Percentiles rank a stretch among this genome's conserved stretches.
Conservation (phyloP, 2,113 vertebrate genomes). For the Percina caprodes region DNA sequence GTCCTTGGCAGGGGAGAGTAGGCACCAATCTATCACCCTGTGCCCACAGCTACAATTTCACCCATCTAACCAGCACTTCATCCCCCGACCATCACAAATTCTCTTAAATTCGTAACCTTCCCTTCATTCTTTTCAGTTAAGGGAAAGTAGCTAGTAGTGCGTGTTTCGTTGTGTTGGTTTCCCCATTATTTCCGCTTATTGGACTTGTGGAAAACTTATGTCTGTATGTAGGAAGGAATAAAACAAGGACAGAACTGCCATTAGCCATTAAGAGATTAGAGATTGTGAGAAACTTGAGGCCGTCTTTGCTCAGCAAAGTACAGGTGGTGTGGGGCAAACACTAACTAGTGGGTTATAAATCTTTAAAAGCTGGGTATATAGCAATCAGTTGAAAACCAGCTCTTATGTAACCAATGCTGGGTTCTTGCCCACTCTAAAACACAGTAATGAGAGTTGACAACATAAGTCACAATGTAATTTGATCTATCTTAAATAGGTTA, state of each 20-base stretch:
- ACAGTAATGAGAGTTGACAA: slow-evolving; percentile 51
- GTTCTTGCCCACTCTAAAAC: slow-evolving; percentile 17
- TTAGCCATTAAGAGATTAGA: slow-evolving; percentile 47
- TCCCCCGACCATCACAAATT: slow-evolving; percentile 24
- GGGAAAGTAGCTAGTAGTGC: slow-evolving; percentile 18
- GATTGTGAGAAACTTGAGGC: slow-evolving; percentile 27
- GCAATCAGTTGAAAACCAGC: slow-evolving; percentile 50
- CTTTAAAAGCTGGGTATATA: slow-evolving; percentile 46
- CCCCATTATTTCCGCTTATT: slow-evolving; percentile 11
- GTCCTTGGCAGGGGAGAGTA: slow-evolving; percentile 23
- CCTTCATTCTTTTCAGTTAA: slow-evolving; percentile 45
- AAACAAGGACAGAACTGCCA: slow-evolving; percentile 25
- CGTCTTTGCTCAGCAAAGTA: slow-evolving; percentile 8
- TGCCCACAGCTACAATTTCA: slow-evolving; percentile 63
- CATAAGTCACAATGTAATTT: slow-evolving; percentile 40
- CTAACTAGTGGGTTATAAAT: slow-evolving; percentile 42
- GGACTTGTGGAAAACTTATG: slow-evolving; percentile 27
- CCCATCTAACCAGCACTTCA: slow-evolving; percentile 38
- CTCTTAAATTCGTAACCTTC: slow-evolving; percentile 25
- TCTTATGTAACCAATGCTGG: slow-evolving; percentile 48
- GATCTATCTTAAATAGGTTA: slow-evolving; percentile 35
- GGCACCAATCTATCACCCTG: slow-evolving; percentile 48
- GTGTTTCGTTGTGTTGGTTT: not conserved
- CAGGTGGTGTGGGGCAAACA: slow-evolving; percentile 29
- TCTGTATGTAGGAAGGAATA: slow-evolving; percentile 33